Evolutionary conservation across 2,113 vertebrate species (phyloP), one percentile per base, ranked within the genome.

Genomic region (Canis aureus): DNA sequence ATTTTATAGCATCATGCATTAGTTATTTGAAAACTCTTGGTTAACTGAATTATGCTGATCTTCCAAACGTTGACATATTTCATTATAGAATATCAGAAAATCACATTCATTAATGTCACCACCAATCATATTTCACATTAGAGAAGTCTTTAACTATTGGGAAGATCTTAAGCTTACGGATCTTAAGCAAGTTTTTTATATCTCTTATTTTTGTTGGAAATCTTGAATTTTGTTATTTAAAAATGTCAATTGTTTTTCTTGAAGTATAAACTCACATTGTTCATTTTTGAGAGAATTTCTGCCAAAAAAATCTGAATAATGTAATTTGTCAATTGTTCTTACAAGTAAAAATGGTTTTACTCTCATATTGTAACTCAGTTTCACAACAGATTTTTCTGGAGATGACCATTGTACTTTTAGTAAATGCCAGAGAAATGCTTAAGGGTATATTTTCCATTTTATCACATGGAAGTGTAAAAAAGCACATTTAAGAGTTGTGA

Each of bases 311-410:
- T 79, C 13, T 38, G 82, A 91, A 49, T 32, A 79, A 66, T 78
- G 4, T 29, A 64, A 22, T 32, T 87, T 87, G 4, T 93, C 32
- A 60, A 7, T 82, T 49, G 15, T 83, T 91, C 20, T 74, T 91
- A 91, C n/a, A 94, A 91, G 43, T 82, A 95, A 90, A 84, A 96
- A 10, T 57, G 5, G 11, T 88, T 66, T 96, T 27, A 6, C 25
- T 62, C 25, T 60, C 23, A 73, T n/a, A 55, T 10, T 55, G 7
- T 86, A 62, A 53, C 59, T 29, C 74, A 23, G 23, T 43, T 1
- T 0, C 60, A 67, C 27, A 73, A 59, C 35, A 86, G 4, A 23
- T 76, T 76, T 90, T 90, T 67, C 51, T 86, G 32, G 12, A 74
- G n/a, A 67, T 20, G 19, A 66, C 20, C 51, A 25, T 23, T 0